These are phyloP conservation scores for Taeniopygia guttata DNA, from an alignment of 2,797 vertebrate species.

Conservation along the genomic window DNA sequence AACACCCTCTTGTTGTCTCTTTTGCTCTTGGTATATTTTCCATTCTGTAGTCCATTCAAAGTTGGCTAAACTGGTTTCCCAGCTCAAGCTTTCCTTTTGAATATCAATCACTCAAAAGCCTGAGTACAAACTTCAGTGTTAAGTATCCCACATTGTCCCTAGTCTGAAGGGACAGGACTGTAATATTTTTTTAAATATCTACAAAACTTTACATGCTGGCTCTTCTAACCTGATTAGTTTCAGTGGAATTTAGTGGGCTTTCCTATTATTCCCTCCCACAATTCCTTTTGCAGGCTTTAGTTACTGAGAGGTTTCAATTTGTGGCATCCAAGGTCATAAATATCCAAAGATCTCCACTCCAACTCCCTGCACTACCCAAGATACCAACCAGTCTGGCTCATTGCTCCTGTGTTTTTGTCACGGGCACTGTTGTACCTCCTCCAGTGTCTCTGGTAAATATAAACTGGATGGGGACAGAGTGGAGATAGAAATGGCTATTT, in stretches of 20 bases:
- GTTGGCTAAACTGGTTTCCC: not conserved
- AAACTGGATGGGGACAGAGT: not conserved
- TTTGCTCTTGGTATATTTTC: not conserved
- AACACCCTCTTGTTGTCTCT: not conserved
- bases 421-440: not conserved
- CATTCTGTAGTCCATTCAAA: not conserved
- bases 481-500: not conserved
- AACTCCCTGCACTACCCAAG: not conserved
- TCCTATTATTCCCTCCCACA: not conserved
- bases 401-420: not conserved
- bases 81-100: not conserved
- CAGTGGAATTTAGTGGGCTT: not conserved
- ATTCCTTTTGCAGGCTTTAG: not conserved
- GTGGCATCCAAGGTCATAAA: not conserved
- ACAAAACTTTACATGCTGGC: not conserved
- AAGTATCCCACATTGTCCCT: not conserved
- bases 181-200: not conserved
- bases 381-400: not conserved
- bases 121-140: not conserved
- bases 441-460: not conserved
- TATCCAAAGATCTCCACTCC: not conserved
- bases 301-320: not conserved
- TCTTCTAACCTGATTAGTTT: not conserved
- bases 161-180: not conserved
- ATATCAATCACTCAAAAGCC: not conserved